Percentiles rank a stretch among this genome's conserved stretches.
phyloP scores from a whole-genome alignment of 2,113 vertebrate species.

The Vombatus ursinus region DNA sequence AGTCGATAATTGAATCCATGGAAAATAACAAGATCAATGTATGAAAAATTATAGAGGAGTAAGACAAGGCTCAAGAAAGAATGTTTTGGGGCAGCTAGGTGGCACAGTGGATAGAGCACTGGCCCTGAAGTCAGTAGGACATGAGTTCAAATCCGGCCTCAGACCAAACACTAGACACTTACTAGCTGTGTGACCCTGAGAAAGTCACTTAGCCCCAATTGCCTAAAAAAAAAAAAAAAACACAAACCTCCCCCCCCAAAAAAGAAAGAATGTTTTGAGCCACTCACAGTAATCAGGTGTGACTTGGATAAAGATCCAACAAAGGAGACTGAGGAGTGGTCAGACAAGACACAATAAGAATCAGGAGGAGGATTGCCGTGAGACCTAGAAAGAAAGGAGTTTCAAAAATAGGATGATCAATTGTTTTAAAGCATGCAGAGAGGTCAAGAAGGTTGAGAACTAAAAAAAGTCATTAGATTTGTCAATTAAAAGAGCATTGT shows the following conservation, averaged over 20 bases:
- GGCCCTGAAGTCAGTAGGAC: no score
- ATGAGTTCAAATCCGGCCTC: no score
- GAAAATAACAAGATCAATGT: not conserved
- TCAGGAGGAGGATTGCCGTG: not conserved
- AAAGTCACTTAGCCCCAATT: no score
- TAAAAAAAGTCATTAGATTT: not conserved
- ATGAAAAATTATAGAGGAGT: not conserved
- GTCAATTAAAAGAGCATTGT: not conserved
- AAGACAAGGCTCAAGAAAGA: not conserved
- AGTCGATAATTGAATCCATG: not conserved
- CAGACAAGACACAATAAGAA: not conserved
- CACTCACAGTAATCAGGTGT: not conserved
- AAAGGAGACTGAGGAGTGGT: not conserved
- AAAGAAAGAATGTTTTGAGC: no score
- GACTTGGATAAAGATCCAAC: not conserved
- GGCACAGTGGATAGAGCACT: no score
- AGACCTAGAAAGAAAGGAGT: not conserved
- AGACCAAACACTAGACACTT: no score
- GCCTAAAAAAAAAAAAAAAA: no score
- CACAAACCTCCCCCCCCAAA: no score
- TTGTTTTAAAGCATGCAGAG: not conserved
- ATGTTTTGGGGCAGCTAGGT: no score
- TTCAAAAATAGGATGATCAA: not conserved
- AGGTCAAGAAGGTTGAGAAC: not conserved
- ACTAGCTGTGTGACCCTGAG: no score